Base-by-base conservation (phyloP, 2,888 invertebrate genomes). In the Pyrocoelia pectoralis region DNA sequence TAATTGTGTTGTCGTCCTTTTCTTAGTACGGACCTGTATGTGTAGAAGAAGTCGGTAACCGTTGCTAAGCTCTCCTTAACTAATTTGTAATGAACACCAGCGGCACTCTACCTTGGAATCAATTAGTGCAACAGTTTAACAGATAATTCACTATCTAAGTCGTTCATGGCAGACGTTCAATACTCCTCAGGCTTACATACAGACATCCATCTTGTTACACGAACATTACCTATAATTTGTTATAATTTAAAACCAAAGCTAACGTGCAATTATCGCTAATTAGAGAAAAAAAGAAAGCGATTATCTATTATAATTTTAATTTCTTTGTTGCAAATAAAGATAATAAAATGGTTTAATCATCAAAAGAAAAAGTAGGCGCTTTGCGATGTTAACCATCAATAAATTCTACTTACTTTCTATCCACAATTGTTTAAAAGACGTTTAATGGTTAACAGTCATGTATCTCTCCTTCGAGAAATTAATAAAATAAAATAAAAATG, bases 111-210 rank as follows among this genome's bases (percentile, higher is more conserved):
- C 63, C 62, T 66, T 67, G 59, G 66, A 72, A 72, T 72, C 72
- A 72, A 72, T 72, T 72, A 72, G 68, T 68, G 57, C 68, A 70
- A 58, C 71, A 70, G 69, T 72, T 72, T 72, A 72, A 68, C 72
- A 71, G 70, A 69, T 71, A 71, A 72, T 70, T 72, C 70, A 67
- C 68, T 66, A 55, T 58, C 67, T 61, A 70, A 68, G 53, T 67
- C 59, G 38, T 40, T 29, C 61, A 56, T 53, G 48, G 15, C 58
- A 56, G 51, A 63, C 29, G 58, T 40, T 48, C 57, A 65, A 50
- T 65, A 59, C 49, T 59, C 51, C 33, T 54, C 59, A 58, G 66
- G 58, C 52, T 61, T 50, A 65, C 59, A 64, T 28, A 40, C 51
- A 24, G 17, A 59, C 63, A 57, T 63, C 50, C 53, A 57, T 63